A percentile compares a stretch with the other conserved stretches of the same genome.
Conservation (phyloP, 2,797 vertebrate species). For the Gymnodraco acuticeps region DNA sequence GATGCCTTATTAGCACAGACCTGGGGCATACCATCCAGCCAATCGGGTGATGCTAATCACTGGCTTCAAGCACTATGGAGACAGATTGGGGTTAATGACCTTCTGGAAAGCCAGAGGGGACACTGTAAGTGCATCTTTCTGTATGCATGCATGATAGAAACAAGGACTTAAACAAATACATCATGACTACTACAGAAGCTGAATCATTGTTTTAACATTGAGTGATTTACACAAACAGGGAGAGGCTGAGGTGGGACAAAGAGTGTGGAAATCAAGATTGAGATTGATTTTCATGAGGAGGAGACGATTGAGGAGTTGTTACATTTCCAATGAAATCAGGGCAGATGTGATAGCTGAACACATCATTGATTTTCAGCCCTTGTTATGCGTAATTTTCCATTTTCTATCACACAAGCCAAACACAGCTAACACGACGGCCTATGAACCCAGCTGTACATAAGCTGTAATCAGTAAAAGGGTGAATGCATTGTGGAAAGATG, state of each 20-base stretch:
- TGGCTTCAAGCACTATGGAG: slow-evolving; percentile 53
- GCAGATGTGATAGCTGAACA: slow-evolving; percentile 5
- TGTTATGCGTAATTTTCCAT: slow-evolving; percentile 31
- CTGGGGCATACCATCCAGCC: slow-evolving; percentile 40
- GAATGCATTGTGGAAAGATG: background rate
- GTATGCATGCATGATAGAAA: slow-evolving; percentile 37
- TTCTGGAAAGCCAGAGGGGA: slow-evolving; percentile 62
- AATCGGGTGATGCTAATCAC: slow-evolving; percentile 70
- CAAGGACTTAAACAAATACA: slow-evolving; percentile 6
- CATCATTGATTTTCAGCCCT: slow-evolving; percentile 53
- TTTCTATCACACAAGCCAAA: slow-evolving; percentile 37
- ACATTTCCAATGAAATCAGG: slow-evolving; percentile 54
- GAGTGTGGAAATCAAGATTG: slow-evolving; percentile 40
- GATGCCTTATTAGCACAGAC: slow-evolving; percentile 41
- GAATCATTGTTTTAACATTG: slow-evolving; percentile 43
- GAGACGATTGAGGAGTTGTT: slow-evolving; percentile 23
- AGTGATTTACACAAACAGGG: slow-evolving; percentile 18
- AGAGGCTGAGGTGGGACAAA: slow-evolving; percentile 13
- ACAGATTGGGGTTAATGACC: slow-evolving; percentile 78
- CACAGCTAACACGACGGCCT: background rate
- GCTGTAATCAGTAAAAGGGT: slow-evolving; percentile 13
- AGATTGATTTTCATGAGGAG: slow-evolving; percentile 54
- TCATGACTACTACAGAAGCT: background rate
- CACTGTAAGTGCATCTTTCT: slow-evolving; percentile 33
- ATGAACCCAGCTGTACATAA: slow-evolving; percentile 16